These are phyloP conservation scores for Euclidia mi DNA, from an alignment of 2,888 invertebrate species.

Conservation along the genomic window DNA sequence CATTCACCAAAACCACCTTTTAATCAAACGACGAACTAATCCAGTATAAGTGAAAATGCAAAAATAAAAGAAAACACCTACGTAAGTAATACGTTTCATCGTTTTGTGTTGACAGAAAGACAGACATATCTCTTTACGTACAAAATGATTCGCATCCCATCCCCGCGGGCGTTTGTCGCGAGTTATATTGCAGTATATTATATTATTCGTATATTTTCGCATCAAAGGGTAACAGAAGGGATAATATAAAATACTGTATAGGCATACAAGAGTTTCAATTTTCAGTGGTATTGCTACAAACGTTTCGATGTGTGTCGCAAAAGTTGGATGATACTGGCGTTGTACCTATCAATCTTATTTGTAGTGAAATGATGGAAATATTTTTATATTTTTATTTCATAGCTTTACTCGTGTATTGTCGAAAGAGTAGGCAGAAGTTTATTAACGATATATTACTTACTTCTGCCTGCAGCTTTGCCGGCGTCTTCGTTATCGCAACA, in stretches of 20 bases:
- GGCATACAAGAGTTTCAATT: conserved; percentile 62
- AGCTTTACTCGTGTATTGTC: too few species aligned
- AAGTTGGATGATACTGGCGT: conserved; percentile 38
- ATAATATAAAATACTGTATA: conserved; percentile 48
- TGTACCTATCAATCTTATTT: conserved; percentile 56
- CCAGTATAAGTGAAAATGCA: conserved; percentile 45
- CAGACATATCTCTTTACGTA: conserved; percentile 42
- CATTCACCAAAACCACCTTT: conserved; percentile 8
- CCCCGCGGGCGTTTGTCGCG: conserved; percentile 60
- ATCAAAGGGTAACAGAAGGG: conserved; percentile 75
- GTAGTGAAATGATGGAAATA: conserved; percentile 48
- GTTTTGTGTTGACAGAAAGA: conserved; percentile 52
- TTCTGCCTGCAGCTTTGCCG: too few species aligned
- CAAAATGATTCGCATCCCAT: conserved; percentile 53
- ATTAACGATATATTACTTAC: too few species aligned
- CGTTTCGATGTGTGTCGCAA: conserved; percentile 56
- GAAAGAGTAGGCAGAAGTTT: too few species aligned
- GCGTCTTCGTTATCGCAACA: too few species aligned
- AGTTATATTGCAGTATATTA: conserved; percentile 71
- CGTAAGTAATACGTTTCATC: conserved; percentile 47
- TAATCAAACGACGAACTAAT: conserved; percentile 41
- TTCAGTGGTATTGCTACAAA: conserved; percentile 64
- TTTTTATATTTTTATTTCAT: too few species aligned
- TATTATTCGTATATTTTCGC: conserved; percentile 72
- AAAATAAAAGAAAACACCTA: conserved; percentile 44